These are phyloP conservation scores for Tetragonula carbonaria DNA, from an alignment of 2,888 invertebrate genomes.

Conservation along the genomic window DNA sequence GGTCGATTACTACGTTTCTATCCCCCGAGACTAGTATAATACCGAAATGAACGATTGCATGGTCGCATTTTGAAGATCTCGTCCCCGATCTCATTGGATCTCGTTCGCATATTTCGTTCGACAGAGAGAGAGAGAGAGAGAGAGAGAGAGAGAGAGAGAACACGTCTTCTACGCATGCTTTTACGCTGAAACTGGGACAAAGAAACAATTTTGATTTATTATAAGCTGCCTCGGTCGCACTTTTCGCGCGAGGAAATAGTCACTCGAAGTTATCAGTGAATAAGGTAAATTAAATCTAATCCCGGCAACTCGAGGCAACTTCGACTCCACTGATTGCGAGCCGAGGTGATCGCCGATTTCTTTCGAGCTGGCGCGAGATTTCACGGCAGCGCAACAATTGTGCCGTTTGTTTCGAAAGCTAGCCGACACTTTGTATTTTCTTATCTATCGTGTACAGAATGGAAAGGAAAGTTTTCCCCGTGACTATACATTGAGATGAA, in stretches of 20 bases:
- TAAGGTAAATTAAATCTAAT: background rate
- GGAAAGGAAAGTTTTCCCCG: too few relatives aligned
- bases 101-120: too few relatives aligned
- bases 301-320: too few relatives aligned
- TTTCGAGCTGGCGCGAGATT: background rate
- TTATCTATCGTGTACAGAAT: too few relatives aligned
- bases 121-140: too few relatives aligned
- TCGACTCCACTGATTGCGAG: background rate
- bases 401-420: too few relatives aligned
- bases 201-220: background rate
- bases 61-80: background rate
- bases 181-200: background rate
- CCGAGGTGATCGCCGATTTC: background rate
- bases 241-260: background rate
- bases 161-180: background rate
- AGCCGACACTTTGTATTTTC: too few relatives aligned
- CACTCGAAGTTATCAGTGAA: background rate
- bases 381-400: conserved; percentile 13
- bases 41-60: background rate
- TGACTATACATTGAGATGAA: too few relatives aligned
- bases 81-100: background rate
- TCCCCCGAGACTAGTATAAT: background rate
- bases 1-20: conserved; percentile 17
- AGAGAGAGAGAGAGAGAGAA: too few relatives aligned
- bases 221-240: too few relatives aligned